Evolutionary conservation across 1,140 invertebrate species (phyloP), one percentile per base, ranked within the genome.

Genomic region (Megathymus violae): DNA sequence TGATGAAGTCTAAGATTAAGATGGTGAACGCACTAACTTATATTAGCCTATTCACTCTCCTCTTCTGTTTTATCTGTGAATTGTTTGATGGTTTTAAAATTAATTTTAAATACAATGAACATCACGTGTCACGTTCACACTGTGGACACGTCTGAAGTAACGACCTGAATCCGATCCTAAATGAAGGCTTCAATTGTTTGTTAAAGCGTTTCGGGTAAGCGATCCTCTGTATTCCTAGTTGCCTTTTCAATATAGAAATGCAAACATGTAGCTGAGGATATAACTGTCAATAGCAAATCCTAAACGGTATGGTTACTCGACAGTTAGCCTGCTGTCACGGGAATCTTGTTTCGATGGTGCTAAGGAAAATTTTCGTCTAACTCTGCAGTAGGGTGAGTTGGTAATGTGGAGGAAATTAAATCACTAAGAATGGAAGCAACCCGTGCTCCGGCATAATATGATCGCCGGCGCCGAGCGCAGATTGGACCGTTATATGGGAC

Each of bases 371-470:
- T 41, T 48, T 63, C 10, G n/a, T 4, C 11, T 61, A 41, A 0
- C 14, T 14, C 9, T 16, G 1, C 14, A 9, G 11, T 27, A 44
- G 40, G 25, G 41, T 40, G 64, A 63, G 48, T 70, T 74, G 51
- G 60, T 59, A 62, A 67, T 69, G 65, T 69, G 36, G 46, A 72
- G 71, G 75, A 77, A 72, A 77, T 77, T 74, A 77, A 77, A 77
- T 77, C 75, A 77, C 75, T 72, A 74, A 77, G 75, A 77, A 71
- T 77, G 51, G 67, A 66, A 70, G 56, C 62, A 36, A 66, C 50
- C 67, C 75, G 75, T 77, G 75, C 67, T 65, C 56, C 67, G 62
- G 75, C 75, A 74, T 77, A 77, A 77, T 77, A 71, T 77, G 66
- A 47, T 58, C 54, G 52, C 43, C 64, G 13, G 11, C 38, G 27